phyloP scores from a whole-genome alignment of 1,140 invertebrate species.

The Bombus confusus region DNA sequence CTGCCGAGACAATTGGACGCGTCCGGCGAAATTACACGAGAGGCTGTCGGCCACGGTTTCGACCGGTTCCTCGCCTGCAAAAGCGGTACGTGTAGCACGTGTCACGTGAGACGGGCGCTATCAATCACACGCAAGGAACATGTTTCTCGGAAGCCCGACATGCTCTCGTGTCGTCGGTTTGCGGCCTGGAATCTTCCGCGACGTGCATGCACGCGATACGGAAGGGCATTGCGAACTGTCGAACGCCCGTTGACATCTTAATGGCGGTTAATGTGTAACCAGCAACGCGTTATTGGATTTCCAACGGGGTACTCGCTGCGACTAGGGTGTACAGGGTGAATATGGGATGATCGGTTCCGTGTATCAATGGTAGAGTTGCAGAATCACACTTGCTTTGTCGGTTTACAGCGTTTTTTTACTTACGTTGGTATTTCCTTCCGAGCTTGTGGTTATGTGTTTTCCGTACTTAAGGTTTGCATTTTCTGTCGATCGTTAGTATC shows the following conservation, averaged over 20 bases:
- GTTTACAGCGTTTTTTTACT: too few species aligned
- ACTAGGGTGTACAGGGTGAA: too few species aligned
- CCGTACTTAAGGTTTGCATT: too few species aligned
- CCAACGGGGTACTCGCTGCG: too few species aligned
- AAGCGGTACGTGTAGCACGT: constrained; percentile 63
- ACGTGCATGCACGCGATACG: constrained; percentile 39
- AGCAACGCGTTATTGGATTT: not conserved
- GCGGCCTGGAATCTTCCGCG: constrained; percentile 30
- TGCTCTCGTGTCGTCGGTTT: constrained; percentile 15
- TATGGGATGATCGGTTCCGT: too few species aligned
- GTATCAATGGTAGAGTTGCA: too few species aligned
- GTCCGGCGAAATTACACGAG: constrained; percentile 56
- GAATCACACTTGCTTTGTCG: too few species aligned
- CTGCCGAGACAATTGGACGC: constrained; percentile 41
- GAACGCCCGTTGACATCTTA: not conserved
- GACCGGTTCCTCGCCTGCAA: constrained; percentile 17
- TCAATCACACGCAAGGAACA: constrained; percentile 62
- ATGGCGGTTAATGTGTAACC: not conserved
- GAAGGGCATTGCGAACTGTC: constrained; percentile 14
- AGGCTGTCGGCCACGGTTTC: constrained; percentile 10
- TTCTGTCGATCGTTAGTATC: too few species aligned
- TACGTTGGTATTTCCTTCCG: too few species aligned
- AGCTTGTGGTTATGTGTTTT: too few species aligned
- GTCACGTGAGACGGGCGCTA: constrained; percentile 56
- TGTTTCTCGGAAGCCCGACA: constrained; percentile 58